A percentile compares a stretch with the other conserved stretches of the same genome.
These are phyloP conservation scores for Cossypha polioptera DNA, from an alignment of 2,797 vertebrate genomes.

Conservation along the genomic window DNA sequence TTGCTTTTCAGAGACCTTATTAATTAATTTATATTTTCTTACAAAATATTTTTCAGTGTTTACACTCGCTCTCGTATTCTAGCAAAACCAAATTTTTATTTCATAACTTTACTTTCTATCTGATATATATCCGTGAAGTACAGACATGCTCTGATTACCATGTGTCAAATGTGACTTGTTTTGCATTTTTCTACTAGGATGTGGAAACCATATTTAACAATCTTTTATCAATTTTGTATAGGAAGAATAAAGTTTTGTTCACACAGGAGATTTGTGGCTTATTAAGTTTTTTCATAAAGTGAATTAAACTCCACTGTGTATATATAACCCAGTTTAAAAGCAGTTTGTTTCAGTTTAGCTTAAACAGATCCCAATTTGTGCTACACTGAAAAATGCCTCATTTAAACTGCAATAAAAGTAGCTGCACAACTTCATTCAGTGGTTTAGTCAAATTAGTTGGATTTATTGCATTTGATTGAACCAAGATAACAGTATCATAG, in stretches of 20 bases:
- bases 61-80: not conserved
- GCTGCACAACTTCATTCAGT: not conserved
- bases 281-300: not conserved
- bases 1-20: not conserved
- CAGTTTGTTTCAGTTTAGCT: conserved; percentile 15
- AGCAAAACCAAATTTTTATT: not conserved
- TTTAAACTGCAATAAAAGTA: conserved; percentile 31
- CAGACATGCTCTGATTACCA: not conserved
- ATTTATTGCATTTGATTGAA: not conserved
- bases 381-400: conserved; percentile 13
- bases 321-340: conserved; percentile 8
- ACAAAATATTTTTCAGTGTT: not conserved
- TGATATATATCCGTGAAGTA: not conserved
- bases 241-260: not conserved
- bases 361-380: conserved; percentile 10
- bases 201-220: not conserved
- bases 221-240: not conserved
- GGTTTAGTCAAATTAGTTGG: conserved; percentile 8
- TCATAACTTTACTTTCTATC: not conserved
- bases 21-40: not conserved
- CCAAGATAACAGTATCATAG: not conserved
- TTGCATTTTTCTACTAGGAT: not conserved
- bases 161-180: not conserved
- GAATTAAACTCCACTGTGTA: not conserved
- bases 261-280: not conserved